Percentiles rank a stretch among this genome's conserved stretches.
phyloP scores from a whole-genome alignment of 2,888 invertebrate species.

The Rhagium mordax region DNA sequence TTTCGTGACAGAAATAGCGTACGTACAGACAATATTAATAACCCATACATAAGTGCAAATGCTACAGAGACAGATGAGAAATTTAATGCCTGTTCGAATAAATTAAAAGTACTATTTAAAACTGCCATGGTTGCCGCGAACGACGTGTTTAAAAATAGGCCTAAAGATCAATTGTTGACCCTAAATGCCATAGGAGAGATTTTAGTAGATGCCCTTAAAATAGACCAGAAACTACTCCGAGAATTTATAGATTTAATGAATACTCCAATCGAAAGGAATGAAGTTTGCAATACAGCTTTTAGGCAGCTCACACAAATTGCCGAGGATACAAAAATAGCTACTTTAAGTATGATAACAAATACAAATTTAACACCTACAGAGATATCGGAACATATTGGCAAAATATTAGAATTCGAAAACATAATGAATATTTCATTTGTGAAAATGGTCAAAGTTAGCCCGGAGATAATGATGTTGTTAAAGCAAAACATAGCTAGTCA shows the following conservation, averaged over 20 bases:
- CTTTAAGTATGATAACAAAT: constrained; percentile 68
- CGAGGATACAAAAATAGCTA: constrained; percentile 76
- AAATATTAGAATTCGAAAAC: constrained; percentile 77
- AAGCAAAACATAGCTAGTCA: constrained; percentile 76
- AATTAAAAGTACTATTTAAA: constrained; percentile 66
- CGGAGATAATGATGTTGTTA: constrained; percentile 75
- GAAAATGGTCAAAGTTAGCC: constrained; percentile 76
- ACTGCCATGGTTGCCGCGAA: constrained; percentile 67
- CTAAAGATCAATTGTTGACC: constrained; percentile 68
- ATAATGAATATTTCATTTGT: constrained; percentile 77
- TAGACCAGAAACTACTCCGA: constrained; percentile 58
- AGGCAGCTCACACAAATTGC: constrained; percentile 71
- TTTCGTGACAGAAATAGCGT: constrained; percentile 67
- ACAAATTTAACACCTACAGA: constrained; percentile 67
- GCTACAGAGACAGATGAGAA: constrained; percentile 62
- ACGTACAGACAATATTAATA: constrained; percentile 66
- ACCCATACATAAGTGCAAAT: constrained; percentile 55
- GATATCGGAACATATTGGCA: constrained; percentile 76
- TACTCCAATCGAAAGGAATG: constrained; percentile 64
- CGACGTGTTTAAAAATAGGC: constrained; percentile 67
- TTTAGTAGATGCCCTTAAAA: constrained; percentile 61
- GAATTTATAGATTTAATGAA: constrained; percentile 65
- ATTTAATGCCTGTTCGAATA: constrained; percentile 60
- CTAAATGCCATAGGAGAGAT: constrained; percentile 65
- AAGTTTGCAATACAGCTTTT: constrained; percentile 64